A percentile compares a stretch with the other conserved stretches of the same genome.
These are phyloP conservation scores for Graphium colonna DNA, from an alignment of 2,888 invertebrate genomes.

Conservation along the genomic window DNA sequence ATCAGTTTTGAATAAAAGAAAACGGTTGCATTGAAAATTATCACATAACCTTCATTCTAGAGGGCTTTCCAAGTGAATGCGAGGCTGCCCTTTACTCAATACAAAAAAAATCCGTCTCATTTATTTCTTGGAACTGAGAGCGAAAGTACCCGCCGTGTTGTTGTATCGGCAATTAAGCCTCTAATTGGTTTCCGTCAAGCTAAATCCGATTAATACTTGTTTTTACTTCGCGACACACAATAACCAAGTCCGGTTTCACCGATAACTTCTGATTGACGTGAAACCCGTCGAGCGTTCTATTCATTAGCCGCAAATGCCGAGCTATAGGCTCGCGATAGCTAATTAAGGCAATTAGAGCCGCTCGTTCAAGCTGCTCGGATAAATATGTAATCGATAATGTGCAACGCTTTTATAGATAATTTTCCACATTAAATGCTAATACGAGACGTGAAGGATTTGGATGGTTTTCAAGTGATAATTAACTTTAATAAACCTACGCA, in stretches of 20 bases:
- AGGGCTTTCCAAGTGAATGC: not conserved
- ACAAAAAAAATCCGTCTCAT: slow-evolving; percentile 1
- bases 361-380: slow-evolving; percentile 21
- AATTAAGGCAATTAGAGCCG: slow-evolving; percentile 28
- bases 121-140: slow-evolving; percentile 7
- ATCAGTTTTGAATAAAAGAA: too few species aligned
- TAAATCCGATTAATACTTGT: slow-evolving; percentile 64
- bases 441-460: not conserved
- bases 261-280: slow-evolving; percentile 54
- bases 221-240: slow-evolving; percentile 53
- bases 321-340: slow-evolving; percentile 26
- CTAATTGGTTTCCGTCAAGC: slow-evolving; percentile 69
- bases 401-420: not conserved
- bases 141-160: slow-evolving; percentile 25
- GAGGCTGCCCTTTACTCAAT: not conserved
- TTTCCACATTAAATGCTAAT: not conserved
- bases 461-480: too few species aligned
- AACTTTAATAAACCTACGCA: too few species aligned
- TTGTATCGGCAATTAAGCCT: slow-evolving; percentile 58
- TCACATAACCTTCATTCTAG: too few species aligned
- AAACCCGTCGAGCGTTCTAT: slow-evolving; percentile 45
- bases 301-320: slow-evolving; percentile 41
- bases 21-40: too few species aligned
- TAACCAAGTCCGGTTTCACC: slow-evolving; percentile 53
- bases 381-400: slow-evolving; percentile 23